Percentiles rank a stretch among this genome's conserved stretches.
phyloP scores from a whole-genome alignment of 2,797 vertebrate genomes.

The Cossypha dichroa region DNA sequence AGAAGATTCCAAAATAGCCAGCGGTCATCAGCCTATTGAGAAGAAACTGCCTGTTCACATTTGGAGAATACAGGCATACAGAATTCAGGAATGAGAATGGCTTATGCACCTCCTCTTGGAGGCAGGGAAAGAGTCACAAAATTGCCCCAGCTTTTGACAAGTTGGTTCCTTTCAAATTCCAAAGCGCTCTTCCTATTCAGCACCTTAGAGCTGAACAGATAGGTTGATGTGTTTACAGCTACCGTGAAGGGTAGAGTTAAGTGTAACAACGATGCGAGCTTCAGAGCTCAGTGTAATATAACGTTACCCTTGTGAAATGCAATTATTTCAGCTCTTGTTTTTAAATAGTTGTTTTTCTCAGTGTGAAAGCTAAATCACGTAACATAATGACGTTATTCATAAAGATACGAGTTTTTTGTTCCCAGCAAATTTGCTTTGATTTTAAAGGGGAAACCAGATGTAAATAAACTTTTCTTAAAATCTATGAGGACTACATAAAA shows the following conservation, averaged over 20 bases:
- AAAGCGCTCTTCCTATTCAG: constrained; percentile 44
- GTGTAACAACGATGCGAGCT: constrained; percentile 48
- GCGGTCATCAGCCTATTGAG: not conserved
- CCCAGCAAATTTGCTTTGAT: not conserved
- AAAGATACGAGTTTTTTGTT: not conserved
- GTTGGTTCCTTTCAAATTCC: constrained; percentile 56
- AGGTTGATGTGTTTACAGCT: constrained; percentile 60
- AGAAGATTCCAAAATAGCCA: constrained; percentile 55
- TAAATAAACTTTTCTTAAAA: not conserved
- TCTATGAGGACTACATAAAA: not conserved
- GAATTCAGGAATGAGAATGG: not conserved
- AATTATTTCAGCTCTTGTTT: constrained; percentile 72
- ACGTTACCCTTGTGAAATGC: constrained; percentile 65
- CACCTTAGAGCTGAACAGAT: constrained; percentile 55
- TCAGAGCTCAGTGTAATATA: constrained; percentile 58
- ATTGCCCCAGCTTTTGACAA: constrained; percentile 48
- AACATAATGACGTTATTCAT: not conserved
- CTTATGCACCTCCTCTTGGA: constrained; percentile 50
- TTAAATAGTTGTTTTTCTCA: constrained; percentile 67
- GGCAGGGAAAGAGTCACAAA: constrained; percentile 55
- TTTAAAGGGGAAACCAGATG: not conserved
- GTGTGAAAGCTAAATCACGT: constrained; percentile 15
- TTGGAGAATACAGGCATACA: constrained; percentile 25
- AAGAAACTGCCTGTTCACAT: constrained; percentile 29
- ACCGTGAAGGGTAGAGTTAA: constrained; percentile 66